Percentiles rank a stretch among this genome's conserved stretches.
Evolutionary conservation across 2,888 invertebrate species (phyloP).

Genomic region (Noctua janthe): DNA sequence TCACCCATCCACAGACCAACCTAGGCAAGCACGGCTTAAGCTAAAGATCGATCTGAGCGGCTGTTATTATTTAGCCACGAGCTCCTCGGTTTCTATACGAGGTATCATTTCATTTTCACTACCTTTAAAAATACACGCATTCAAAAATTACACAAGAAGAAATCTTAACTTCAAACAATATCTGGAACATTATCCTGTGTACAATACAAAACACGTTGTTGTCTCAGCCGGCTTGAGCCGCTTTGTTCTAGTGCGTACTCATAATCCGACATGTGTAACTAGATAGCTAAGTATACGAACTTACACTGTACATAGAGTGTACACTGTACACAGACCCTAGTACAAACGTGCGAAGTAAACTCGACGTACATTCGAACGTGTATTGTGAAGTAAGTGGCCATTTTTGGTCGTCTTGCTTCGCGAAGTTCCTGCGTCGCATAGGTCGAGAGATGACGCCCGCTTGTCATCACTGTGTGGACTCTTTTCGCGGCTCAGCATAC

Average conservation of each 20-base stretch:
- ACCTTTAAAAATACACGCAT: background rate
- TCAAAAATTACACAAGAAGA: background rate
- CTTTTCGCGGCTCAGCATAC: too few relatives aligned
- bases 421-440: too few relatives aligned
- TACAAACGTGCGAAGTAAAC: background rate
- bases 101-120: background rate
- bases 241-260: conserved; percentile 41
- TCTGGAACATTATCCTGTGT: conserved; percentile 10
- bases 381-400: too few relatives aligned
- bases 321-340: background rate
- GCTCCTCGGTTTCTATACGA: too few relatives aligned
- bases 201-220: conserved; percentile 20
- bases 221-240: conserved; percentile 27
- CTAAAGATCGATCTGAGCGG: too few relatives aligned
- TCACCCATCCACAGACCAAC: too few relatives aligned
- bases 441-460: too few relatives aligned
- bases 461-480: too few relatives aligned
- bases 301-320: background rate
- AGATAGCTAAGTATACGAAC: background rate
- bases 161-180: background rate
- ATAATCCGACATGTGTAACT: conserved; percentile 23
- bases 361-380: background rate
- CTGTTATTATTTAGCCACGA: too few relatives aligned
- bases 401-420: too few relatives aligned
- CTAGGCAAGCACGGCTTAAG: too few relatives aligned